Evolutionary conservation across 2,113 vertebrate genomes (phyloP).

Genomic region (Limnothrissa miodon): DNA sequence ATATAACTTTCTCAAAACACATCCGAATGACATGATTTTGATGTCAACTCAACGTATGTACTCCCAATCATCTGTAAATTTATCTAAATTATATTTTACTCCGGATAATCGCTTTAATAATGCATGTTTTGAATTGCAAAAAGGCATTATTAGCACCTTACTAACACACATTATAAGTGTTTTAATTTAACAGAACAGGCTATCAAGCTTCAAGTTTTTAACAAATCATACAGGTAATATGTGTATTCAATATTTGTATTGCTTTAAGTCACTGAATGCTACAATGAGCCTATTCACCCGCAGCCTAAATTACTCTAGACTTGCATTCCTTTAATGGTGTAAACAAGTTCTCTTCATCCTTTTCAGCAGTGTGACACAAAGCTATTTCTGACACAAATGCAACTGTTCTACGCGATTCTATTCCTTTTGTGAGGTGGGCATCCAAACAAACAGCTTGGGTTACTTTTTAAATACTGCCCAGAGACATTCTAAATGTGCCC

Average conservation of each 20-base stretch:
- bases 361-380: neutral
- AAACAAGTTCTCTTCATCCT: conserved; percentile 16
- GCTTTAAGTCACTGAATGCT: neutral
- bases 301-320: conserved; percentile 14
- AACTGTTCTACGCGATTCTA: conserved; percentile 4
- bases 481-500: conserved; percentile 29
- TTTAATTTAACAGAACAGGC: no score
- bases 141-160: no score
- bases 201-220: no score
- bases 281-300: neutral
- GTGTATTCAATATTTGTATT: neutral
- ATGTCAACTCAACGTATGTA: no score
- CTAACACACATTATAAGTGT: no score
- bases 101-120: no score
- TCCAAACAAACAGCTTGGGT: conserved; percentile 23
- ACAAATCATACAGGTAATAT: neutral
- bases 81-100: no score
- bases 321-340: conserved; percentile 24
- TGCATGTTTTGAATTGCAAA: no score
- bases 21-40: no score
- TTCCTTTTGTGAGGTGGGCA: conserved; percentile 17
- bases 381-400: conserved; percentile 2
- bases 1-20: no score
- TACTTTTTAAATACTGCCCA: conserved; percentile 43
- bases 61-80: no score